Evolutionary conservation across 2,888 invertebrate genomes (phyloP), one percentile per base, ranked within the genome.

Genomic region (Himalopsyche kuldschensis): DNA sequence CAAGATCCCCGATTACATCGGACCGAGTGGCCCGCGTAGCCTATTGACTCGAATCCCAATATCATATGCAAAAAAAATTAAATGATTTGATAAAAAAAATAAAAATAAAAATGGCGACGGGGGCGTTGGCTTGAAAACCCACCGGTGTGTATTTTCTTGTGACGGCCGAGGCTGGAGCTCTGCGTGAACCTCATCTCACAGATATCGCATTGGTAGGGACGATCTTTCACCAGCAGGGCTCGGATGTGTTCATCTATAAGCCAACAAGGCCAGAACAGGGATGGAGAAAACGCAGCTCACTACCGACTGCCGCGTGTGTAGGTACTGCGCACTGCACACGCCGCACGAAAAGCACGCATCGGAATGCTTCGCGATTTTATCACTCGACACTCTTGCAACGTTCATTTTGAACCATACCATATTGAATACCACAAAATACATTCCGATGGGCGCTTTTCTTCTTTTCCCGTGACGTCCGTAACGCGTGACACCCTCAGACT

Each of bases 141-240:
- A 92, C 91, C 91, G 88, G 94, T 94, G 89, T 94, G 94, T 87
- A 94, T 93, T 88, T 94, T 93, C 89, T 93, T 93, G 90, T 94
- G 94, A 88, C 94, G 94, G 90, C 94, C 94, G 88, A 94, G 90
- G 89, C 94, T 94, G 90, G 94, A 94, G 90, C 93, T 94, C 90
- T 94, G 94, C 87, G 94, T 94, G 90, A 94, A 94, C 89, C 93
- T 91, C 90, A 94, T 93, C 89, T 92, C 91, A 89, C 94, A 94
- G 88, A 94, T 88, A 89, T 92, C 93, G 90, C 94, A 94, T 89
- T 94, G 94, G 91, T 93, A 94, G 87, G 93, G 93, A 86, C 90
- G 90, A 87, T 90, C 90, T 89, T 91, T 90, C 89, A 90, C 89
- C 90, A 90, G 90, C 90, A 91, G 90, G 88, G 90, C 90, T 88